Evolutionary conservation across 2,888 invertebrate genomes (phyloP).

Genomic region (Diarsia brunnea): DNA sequence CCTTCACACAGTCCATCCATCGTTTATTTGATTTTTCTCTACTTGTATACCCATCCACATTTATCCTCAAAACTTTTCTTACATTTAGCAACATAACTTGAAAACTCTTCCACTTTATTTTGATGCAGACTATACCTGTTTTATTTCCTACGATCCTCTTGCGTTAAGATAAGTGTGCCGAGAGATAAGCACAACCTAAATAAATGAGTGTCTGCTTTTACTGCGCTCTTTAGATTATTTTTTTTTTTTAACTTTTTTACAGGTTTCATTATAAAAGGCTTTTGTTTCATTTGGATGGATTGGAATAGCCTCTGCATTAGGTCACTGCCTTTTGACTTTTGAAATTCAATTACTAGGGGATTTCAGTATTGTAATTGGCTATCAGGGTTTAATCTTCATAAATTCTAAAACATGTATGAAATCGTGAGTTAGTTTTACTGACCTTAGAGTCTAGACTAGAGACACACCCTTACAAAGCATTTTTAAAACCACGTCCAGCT

Average conservation of each 20-base stretch:
- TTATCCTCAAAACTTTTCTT: too few relatives aligned
- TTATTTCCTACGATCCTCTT: conserved; percentile 35
- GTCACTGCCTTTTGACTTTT: neutral
- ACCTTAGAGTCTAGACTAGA: neutral
- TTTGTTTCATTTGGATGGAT: neutral
- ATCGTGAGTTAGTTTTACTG: neutral
- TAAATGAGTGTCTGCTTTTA: conserved; percentile 32
- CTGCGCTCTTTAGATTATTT: conserved; percentile 1
- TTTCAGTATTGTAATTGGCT: neutral
- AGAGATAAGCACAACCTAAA: conserved; percentile 34
- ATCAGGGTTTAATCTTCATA: neutral
- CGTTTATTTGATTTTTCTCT: too few relatives aligned
- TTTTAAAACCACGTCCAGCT: neutral
- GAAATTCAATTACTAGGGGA: neutral
- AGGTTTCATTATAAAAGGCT: conserved; percentile 10
- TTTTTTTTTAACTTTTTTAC: conserved; percentile 22
- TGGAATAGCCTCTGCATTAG: neutral
- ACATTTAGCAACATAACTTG: neutral
- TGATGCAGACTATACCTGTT: conserved; percentile 16
- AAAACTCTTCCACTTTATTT: conserved; percentile 12
- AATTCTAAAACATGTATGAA: neutral
- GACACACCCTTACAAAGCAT: neutral
- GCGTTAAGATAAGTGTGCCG: conserved; percentile 34
- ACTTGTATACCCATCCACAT: too few relatives aligned
- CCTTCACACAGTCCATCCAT: too few relatives aligned